Evolutionary conservation across 2,797 vertebrate species (phyloP).

Genomic region (Euphonia xanthogaster): DNA sequence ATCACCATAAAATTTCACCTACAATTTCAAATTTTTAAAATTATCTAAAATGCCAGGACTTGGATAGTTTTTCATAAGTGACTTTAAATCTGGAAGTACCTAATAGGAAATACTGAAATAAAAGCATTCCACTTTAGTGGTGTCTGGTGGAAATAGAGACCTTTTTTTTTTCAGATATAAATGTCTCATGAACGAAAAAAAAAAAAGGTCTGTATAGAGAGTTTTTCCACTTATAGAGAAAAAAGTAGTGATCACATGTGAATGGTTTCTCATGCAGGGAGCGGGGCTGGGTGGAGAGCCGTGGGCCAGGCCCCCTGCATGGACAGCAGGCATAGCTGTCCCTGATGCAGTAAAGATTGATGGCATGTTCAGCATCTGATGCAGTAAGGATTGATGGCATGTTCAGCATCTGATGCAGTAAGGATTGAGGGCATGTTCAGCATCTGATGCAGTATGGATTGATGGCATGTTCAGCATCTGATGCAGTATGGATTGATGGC

Average conservation of each 20-base stretch:
- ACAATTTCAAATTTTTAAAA: not conserved
- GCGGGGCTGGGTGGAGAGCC: not conserved
- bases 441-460: not conserved
- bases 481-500: not conserved
- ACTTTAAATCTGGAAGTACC: not conserved
- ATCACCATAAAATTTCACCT: not conserved
- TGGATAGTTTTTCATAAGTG: not conserved
- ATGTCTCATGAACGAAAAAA: not conserved
- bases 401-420: not conserved
- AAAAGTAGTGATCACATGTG: rapidly evolving
- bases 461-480: not conserved
- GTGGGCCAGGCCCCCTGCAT: not conserved
- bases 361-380: not conserved
- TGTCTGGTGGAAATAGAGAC: not conserved
- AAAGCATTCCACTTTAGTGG: not conserved
- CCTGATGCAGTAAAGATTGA: not conserved
- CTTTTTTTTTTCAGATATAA: not conserved
- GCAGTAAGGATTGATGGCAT: not conserved
- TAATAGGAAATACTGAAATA: not conserved
- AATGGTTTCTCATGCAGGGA: not conserved
- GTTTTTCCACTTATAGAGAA: not conserved
- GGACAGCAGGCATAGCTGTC: not conserved
- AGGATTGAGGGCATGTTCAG: not conserved
- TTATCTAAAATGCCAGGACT: not conserved
- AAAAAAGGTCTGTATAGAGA: not conserved